A percentile compares a stretch with the other conserved stretches of the same genome.
phyloP scores from a whole-genome alignment of 2,113 vertebrate genomes.

The Oreochromis tanganicae region DNA sequence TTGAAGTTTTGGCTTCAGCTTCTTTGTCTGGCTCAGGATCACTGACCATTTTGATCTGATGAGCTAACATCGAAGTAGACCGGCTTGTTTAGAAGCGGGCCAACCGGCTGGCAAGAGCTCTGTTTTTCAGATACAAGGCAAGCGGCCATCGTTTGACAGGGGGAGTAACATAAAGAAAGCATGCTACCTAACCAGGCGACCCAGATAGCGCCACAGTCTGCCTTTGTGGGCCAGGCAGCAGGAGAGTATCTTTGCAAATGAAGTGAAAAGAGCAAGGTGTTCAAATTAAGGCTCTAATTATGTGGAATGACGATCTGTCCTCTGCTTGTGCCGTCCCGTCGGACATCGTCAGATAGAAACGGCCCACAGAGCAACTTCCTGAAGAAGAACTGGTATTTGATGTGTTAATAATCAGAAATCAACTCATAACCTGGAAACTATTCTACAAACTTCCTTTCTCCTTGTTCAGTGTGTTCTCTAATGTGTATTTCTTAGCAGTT shows the following conservation, averaged over 20 bases:
- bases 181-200: conserved; percentile 36
- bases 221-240: conserved; percentile 63
- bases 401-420: background rate
- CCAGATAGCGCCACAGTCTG: conserved; percentile 47
- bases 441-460: background rate
- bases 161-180: background rate
- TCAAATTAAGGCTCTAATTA: conserved; percentile 64
- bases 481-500: background rate
- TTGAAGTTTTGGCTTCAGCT: conserved; percentile 34
- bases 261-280: conserved; percentile 56
- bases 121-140: background rate
- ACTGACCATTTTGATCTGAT: background rate
- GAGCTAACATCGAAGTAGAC: background rate
- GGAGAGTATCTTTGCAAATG: conserved; percentile 58
- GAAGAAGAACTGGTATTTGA: background rate
- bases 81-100: background rate
- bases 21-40: conserved; percentile 19
- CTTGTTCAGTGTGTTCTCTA: background rate
- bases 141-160: conserved; percentile 13
- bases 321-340: conserved; percentile 10
- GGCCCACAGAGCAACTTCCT: background rate
- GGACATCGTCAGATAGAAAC: background rate
- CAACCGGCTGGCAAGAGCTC: background rate
- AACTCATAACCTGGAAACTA: background rate
- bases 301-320: conserved; percentile 46